phyloP scores from a whole-genome alignment of 2,113 vertebrate species.

The Bubo scandiacus region DNA sequence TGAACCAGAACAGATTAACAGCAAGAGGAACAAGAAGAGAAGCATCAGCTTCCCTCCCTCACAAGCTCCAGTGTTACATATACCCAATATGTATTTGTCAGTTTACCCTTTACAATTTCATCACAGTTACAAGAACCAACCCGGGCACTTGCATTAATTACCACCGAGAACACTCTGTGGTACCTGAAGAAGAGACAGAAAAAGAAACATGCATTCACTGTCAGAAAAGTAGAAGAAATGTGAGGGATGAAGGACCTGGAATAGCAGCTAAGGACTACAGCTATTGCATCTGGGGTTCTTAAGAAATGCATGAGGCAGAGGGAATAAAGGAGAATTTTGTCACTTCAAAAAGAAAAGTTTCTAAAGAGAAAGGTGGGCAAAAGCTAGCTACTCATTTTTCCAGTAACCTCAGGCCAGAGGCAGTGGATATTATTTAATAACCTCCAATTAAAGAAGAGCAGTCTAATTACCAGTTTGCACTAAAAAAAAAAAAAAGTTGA shows the following conservation, averaged over 20 bases:
- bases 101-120: not conserved
- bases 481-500: not conserved
- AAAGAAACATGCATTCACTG: not conserved
- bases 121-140: not conserved
- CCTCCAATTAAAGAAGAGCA: not conserved
- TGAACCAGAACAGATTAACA: not conserved
- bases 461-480: not conserved
- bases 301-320: not conserved
- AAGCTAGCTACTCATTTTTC: not conserved
- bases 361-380: not conserved
- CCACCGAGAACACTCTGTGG: not conserved
- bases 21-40: not conserved
- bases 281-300: not conserved
- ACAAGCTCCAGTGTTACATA: not conserved
- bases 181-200: not conserved
- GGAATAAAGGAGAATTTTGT: not conserved
- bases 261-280: not conserved
- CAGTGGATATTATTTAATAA: slow-evolving; percentile 23
- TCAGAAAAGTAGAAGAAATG: not conserved
- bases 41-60: not conserved
- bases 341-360: not conserved
- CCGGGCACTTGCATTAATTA: not conserved
- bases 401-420: not conserved
- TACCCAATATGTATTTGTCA: not conserved
- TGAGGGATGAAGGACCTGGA: not conserved